Percentiles rank a stretch among this genome's conserved stretches.
These are phyloP conservation scores for Candoia aspera DNA, from an alignment of 2,113 vertebrate genomes.

Conservation along the genomic window DNA sequence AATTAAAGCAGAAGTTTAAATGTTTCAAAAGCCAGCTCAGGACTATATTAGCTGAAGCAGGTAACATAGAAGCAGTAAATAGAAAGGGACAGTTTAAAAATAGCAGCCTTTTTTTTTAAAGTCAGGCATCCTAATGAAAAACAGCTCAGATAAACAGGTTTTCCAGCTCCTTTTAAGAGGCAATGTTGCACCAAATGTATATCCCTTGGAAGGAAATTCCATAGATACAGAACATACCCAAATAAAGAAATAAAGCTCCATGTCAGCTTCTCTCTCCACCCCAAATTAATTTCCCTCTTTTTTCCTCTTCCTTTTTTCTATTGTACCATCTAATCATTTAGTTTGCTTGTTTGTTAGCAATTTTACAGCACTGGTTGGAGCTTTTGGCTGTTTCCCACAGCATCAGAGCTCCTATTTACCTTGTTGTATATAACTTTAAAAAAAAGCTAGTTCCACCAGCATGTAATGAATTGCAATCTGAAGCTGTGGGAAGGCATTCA, in stretches of 20 bases:
- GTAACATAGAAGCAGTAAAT: neutral
- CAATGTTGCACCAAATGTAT: neutral
- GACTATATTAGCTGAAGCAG: neutral
- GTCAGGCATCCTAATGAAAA: neutral
- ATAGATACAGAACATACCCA: neutral
- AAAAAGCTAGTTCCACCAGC: neutral
- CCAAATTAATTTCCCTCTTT: neutral
- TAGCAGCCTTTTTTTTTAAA: neutral
- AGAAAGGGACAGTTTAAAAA: neutral
- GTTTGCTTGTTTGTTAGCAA: neutral
- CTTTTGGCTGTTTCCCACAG: neutral
- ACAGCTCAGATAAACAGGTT: neutral
- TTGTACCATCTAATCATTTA: neutral
- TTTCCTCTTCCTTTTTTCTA: neutral
- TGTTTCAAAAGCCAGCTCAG: neutral
- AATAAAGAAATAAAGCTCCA: neutral
- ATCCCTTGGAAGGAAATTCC: neutral
- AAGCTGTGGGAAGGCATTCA: neutral
- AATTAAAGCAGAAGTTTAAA: neutral
- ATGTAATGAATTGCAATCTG: neutral
- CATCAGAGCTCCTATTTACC: neutral
- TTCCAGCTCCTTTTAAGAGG: neutral
- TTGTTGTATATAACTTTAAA: neutral
- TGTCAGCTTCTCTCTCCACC: neutral
- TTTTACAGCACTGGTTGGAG: neutral